phyloP scores from a whole-genome alignment of 2,888 invertebrate genomes.

The Leptinotarsa peninsularis region DNA sequence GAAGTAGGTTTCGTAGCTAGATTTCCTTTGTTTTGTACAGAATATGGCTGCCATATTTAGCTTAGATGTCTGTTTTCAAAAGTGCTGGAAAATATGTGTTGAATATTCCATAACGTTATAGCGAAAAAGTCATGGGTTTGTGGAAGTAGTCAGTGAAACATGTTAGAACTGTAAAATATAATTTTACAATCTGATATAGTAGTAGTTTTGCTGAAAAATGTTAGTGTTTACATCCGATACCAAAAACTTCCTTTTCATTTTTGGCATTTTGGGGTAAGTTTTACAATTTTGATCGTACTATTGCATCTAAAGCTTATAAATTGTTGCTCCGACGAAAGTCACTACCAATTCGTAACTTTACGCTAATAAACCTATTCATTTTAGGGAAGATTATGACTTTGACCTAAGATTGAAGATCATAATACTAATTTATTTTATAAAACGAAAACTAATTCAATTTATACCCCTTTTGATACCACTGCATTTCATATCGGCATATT shows the following conservation, averaged over 20 bases:
- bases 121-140: conserved; percentile 59
- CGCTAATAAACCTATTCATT: neutral
- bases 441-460: neutral
- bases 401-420: neutral
- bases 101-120: conserved; percentile 63
- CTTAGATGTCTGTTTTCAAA: conserved; percentile 84
- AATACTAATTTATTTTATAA: neutral
- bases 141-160: conserved; percentile 64
- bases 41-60: conserved; percentile 90
- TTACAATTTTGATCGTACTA: conserved; percentile 14
- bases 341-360: neutral
- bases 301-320: neutral
- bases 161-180: conserved; percentile 64
- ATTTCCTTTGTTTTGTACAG: conserved; percentile 81
- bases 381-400: neutral
- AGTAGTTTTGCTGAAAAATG: conserved; percentile 68
- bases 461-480: neutral
- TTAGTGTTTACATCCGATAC: conserved; percentile 84
- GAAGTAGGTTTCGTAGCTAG: conserved; percentile 66
- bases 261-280: conserved; percentile 71
- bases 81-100: conserved; percentile 64
- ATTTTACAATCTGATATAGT: conserved; percentile 64
- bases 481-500: neutral
- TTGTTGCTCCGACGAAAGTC: neutral
- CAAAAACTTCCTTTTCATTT: conserved; percentile 74